Evolutionary conservation across 2,797 vertebrate species (phyloP).

Genomic region (Urosaurus nigricauda): DNA sequence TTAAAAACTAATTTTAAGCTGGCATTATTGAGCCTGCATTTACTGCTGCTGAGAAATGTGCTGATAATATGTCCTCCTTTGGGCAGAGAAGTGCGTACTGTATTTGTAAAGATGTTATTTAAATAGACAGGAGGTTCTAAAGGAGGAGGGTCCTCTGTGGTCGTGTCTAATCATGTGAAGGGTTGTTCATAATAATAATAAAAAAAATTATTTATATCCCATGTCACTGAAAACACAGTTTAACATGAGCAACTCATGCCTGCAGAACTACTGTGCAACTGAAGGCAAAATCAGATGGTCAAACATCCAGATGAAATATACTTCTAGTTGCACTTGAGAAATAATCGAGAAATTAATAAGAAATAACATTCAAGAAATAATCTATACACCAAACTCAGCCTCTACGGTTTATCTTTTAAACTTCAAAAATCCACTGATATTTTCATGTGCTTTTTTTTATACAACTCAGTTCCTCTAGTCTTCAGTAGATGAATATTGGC

Average conservation of each 20-base stretch:
- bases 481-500: conserved; percentile 17
- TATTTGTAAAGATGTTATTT: background rate
- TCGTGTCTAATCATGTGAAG: rapidly evolving
- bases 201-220: too few species aligned
- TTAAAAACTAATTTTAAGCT: background rate
- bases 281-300: background rate
- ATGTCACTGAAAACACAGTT: conserved; percentile 5
- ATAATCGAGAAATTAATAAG: background rate
- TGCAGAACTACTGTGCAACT: background rate
- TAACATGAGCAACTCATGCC: background rate
- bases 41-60: background rate
- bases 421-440: background rate
- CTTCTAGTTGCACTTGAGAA: conserved; percentile 38
- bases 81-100: rapidly evolving
- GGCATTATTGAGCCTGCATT: background rate
- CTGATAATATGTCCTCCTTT: background rate
- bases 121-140: rapidly evolving
- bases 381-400: background rate
- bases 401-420: conserved; percentile 17
- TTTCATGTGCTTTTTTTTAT: conserved; percentile 20
- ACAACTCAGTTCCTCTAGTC: background rate
- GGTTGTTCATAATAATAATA: too few species aligned
- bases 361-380: background rate
- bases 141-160: background rate
- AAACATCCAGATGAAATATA: conserved; percentile 32